These are phyloP conservation scores for Anticlea derivata DNA, from an alignment of 2,888 invertebrate genomes.

Conservation along the genomic window DNA sequence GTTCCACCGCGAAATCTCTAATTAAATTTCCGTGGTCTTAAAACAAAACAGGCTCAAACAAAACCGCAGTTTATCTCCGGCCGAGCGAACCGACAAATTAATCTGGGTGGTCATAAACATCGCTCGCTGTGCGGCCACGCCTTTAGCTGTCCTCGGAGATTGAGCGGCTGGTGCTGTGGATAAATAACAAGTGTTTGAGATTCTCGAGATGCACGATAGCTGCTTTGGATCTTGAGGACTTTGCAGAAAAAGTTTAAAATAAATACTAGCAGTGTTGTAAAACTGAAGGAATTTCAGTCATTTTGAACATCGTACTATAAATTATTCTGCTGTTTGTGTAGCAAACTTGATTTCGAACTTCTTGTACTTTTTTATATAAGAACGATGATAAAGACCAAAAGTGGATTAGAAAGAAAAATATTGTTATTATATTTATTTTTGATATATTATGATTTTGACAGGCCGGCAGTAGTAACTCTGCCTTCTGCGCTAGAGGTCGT, in stretches of 20 bases:
- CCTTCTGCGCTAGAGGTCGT: too few species aligned
- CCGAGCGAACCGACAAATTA: conserved; percentile 52
- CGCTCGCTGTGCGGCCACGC: conserved; percentile 30
- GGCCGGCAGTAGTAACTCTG: too few species aligned
- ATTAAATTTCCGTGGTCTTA: conserved; percentile 47
- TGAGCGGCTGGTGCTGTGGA: conserved; percentile 2
- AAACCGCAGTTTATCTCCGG: conserved; percentile 52
- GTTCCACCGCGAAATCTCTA: conserved; percentile 43
- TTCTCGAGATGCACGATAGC: background rate
- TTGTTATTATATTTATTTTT: too few species aligned
- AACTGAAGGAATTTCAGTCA: background rate
- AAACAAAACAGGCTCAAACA: conserved; percentile 43
- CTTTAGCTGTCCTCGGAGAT: conserved; percentile 27
- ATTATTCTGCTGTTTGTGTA: background rate
- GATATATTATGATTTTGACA: too few species aligned
- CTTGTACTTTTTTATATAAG: too few species aligned
- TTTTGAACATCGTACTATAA: background rate
- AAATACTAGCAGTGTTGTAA: background rate
- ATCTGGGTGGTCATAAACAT: conserved; percentile 48
- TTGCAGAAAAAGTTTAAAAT: background rate
- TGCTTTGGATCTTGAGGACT: background rate
- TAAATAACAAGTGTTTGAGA: conserved; percentile 3
- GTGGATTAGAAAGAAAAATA: too few species aligned
- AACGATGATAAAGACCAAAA: too few species aligned
- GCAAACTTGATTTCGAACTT: too few species aligned